Conservation (phyloP, 2,888 invertebrate species). For the Cephus spinipes region DNA sequence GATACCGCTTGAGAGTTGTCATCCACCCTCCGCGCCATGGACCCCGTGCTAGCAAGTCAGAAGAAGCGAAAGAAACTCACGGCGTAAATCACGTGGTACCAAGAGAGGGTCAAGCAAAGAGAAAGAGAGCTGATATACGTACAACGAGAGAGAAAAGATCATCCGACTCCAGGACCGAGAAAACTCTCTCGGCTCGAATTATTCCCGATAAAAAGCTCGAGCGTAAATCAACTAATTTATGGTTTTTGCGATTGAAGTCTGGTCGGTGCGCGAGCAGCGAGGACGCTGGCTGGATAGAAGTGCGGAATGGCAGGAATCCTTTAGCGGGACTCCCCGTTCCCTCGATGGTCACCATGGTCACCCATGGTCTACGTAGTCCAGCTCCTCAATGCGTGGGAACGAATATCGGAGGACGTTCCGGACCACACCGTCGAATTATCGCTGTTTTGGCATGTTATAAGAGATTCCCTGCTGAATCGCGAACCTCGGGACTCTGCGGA, state of each 20-base stretch:
- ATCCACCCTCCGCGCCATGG: not conserved
- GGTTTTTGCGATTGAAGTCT: constrained; percentile 60
- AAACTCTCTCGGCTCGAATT: constrained; percentile 23
- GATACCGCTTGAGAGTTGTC: not conserved
- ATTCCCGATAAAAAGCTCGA: constrained; percentile 42
- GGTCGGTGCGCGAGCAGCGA: constrained; percentile 17
- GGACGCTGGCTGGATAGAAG: constrained; percentile 20
- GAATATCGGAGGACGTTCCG: constrained; percentile 57
- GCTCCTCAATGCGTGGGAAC: constrained; percentile 57
- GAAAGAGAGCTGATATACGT: not conserved
- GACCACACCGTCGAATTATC: constrained; percentile 67
- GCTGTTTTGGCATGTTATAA: constrained; percentile 66
- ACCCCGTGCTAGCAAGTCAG: not conserved
- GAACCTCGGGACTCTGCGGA: constrained; percentile 49
- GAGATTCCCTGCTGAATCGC: constrained; percentile 30
- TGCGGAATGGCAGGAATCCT: constrained; percentile 62
- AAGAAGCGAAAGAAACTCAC: not conserved
- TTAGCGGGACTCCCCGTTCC: constrained; percentile 10
- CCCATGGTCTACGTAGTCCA: constrained; percentile 28
- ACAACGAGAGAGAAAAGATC: constrained; percentile 10
- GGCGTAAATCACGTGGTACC: constrained; percentile 11
- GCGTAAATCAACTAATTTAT: constrained; percentile 66
- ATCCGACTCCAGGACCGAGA: not conserved
- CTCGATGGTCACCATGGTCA: constrained; percentile 9
- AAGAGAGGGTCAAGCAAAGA: constrained; percentile 4